These are phyloP conservation scores for Ganaspis brasiliensis DNA, from an alignment of 2,888 invertebrate species.

Conservation along the genomic window DNA sequence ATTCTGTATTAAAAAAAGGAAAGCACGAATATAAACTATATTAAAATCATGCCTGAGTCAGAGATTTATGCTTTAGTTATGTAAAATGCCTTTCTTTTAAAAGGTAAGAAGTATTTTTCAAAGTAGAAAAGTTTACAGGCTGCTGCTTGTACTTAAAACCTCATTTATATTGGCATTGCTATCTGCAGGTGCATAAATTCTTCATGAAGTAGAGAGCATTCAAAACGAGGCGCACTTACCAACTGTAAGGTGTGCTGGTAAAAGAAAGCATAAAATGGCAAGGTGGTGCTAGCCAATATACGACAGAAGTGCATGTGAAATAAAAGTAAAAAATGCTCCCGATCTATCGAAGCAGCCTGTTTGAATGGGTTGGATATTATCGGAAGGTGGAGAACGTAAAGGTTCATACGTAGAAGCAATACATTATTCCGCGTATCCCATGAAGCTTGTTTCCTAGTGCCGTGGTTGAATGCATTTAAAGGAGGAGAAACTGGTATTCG, in stretches of 20 bases:
- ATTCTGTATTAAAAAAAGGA: background rate
- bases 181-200: conserved; percentile 76
- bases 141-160: conserved; percentile 73
- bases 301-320: conserved; percentile 27
- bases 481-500: conserved; percentile 19
- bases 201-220: conserved; percentile 51
- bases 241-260: conserved; percentile 50
- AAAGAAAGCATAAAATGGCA: conserved; percentile 33
- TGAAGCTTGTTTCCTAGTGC: conserved; percentile 43
- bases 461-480: conserved; percentile 43
- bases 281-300: conserved; percentile 10
- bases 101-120: conserved; percentile 9
- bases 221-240: conserved; percentile 57
- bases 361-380: conserved; percentile 52
- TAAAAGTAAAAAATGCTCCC: conserved; percentile 32
- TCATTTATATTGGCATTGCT: conserved; percentile 76
- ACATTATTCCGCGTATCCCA: conserved; percentile 31
- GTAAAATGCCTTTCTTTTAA: background rate
- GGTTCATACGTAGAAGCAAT: conserved; percentile 41
- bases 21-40: background rate
- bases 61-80: conserved; percentile 27
- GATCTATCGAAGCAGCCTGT: conserved; percentile 10
- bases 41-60: background rate
- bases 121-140: background rate
- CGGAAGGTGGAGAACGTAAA: conserved; percentile 21